These are phyloP conservation scores for Proterorhinus semilunaris DNA, from an alignment of 2,113 vertebrate species.

Conservation along the genomic window DNA sequence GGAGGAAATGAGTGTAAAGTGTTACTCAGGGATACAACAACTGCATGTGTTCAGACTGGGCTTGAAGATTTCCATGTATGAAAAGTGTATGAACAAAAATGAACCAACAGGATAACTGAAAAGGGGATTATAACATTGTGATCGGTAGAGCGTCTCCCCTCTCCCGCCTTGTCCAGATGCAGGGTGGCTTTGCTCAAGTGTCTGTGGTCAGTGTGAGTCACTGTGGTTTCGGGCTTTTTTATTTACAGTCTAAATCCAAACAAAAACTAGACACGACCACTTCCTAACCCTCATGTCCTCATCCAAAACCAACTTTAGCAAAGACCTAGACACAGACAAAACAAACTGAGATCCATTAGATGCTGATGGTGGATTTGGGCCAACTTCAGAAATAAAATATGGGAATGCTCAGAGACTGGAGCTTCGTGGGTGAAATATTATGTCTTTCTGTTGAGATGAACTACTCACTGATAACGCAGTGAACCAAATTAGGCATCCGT, in stretches of 20 bases:
- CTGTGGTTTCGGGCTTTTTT: neutral
- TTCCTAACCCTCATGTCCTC: conserved; percentile 26
- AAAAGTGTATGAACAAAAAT: too few species aligned
- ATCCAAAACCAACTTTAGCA: conserved; percentile 31
- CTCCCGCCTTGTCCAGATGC: neutral
- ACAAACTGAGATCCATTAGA: conserved; percentile 4
- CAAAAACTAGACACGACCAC: conserved; percentile 45
- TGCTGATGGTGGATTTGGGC: conserved; percentile 2
- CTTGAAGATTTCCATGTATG: too few species aligned
- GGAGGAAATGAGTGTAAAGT: too few species aligned
- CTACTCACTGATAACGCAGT: neutral
- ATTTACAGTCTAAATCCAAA: conserved; percentile 11
- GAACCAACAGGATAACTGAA: too few species aligned
- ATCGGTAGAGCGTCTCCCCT: neutral
- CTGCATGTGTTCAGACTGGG: too few species aligned
- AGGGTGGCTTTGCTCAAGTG: conserved; percentile 9
- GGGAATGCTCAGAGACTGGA: neutral
- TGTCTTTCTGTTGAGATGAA: conserved; percentile 5
- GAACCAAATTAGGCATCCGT: neutral
- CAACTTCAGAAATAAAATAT: neutral
- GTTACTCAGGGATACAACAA: too few species aligned
- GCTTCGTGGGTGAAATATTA: conserved; percentile 16
- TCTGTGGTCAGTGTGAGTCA: conserved; percentile 43
- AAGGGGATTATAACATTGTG: too few species aligned
- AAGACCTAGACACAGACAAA: conserved; percentile 35